Conservation (phyloP, 2,797 vertebrate species). For the Micrastur ruficollis region DNA sequence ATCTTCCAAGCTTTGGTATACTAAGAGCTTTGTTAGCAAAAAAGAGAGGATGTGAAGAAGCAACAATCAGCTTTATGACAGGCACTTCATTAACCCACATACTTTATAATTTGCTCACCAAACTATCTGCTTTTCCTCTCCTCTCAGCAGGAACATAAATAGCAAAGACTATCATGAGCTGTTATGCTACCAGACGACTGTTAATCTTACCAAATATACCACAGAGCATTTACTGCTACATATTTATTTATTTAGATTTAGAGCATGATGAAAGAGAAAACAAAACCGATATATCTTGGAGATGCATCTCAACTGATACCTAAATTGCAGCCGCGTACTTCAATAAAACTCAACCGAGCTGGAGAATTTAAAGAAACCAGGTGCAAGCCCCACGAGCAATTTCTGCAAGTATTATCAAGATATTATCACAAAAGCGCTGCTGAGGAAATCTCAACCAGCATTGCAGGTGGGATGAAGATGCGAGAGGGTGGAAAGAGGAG, state of each 20-base stretch:
- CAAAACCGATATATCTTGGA: neutral
- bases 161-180: slow-evolving; percentile 6
- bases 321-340: neutral
- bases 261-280: slow-evolving; percentile 4
- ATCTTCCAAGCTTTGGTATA: neutral
- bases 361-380: neutral
- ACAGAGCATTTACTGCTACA: slow-evolving; percentile 8
- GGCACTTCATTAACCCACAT: slow-evolving; percentile 34
- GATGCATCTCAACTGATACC: neutral
- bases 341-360: neutral
- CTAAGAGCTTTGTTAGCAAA: neutral
- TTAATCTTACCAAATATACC: slow-evolving; percentile 41
- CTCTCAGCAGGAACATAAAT: slow-evolving; percentile 34
- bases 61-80: slow-evolving; percentile 17
- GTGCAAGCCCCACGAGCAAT: neutral
- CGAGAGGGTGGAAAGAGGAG: neutral
- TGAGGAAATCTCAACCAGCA: neutral
- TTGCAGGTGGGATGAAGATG: neutral
- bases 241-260: slow-evolving; percentile 57
- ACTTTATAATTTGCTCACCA: slow-evolving; percentile 15
- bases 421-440: neutral
- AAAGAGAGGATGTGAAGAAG: neutral
- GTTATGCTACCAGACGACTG: neutral
- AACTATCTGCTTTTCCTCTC: slow-evolving; percentile 37
- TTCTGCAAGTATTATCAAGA: neutral